Evolutionary conservation across 2,113 vertebrate species (phyloP).

Genomic region (Dermatemys mawii): DNA sequence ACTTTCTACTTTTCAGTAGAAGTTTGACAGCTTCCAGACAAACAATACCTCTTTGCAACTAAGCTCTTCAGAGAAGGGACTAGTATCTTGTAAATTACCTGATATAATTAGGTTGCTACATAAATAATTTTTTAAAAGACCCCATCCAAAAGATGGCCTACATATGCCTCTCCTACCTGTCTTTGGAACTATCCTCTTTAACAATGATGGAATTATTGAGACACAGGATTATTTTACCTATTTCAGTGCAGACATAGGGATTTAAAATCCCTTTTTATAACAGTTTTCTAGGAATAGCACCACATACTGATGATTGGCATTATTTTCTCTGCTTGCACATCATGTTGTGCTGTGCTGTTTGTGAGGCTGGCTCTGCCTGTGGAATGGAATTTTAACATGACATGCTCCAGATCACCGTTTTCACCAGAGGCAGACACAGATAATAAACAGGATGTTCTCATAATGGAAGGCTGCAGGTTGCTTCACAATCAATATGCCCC

Average conservation of each 20-base stretch:
- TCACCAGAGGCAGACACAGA: conserved; percentile 4
- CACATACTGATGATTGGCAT: not conserved
- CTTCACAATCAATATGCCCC: not conserved
- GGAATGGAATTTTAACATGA: conserved; percentile 31
- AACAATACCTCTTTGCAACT: not conserved
- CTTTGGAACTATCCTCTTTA: not conserved
- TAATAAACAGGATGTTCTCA: not conserved
- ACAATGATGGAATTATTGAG: not conserved
- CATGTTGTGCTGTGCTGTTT: not conserved
- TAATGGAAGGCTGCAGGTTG: not conserved
- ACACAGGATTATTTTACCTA: not conserved
- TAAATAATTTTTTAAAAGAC: not conserved
- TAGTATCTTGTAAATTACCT: not conserved
- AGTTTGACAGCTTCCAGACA: conserved; percentile 5
- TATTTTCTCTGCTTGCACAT: not conserved
- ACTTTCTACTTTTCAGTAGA: not conserved
- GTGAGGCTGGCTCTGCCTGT: not conserved
- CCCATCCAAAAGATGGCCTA: not conserved
- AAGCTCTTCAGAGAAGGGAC: not conserved
- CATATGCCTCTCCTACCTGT: not conserved
- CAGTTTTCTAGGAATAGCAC: not conserved
- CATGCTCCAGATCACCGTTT: conserved; percentile 22
- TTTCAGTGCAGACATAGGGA: not conserved
- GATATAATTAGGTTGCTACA: not conserved
- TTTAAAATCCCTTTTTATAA: not conserved